These are phyloP conservation scores for Polyploca ridens DNA, from an alignment of 2,888 invertebrate species.

Conservation along the genomic window DNA sequence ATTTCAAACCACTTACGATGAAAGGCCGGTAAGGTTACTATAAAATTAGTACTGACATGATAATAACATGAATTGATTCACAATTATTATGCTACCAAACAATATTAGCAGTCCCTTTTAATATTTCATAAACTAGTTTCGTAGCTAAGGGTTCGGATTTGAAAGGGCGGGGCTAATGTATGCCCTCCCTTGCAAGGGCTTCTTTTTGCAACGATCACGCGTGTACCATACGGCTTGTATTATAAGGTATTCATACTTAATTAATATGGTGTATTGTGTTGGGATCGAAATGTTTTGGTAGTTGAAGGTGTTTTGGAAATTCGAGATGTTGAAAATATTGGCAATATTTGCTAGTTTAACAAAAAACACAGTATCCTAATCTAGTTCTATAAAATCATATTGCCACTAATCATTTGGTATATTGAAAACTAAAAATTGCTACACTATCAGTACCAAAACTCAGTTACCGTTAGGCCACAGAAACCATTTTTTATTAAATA, in stretches of 20 bases:
- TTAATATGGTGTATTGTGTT: constrained; percentile 63
- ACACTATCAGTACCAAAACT: no score
- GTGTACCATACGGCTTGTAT: constrained; percentile 76
- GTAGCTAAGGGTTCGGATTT: constrained; percentile 44
- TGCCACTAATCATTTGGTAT: no score
- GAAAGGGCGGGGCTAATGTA: constrained; percentile 63
- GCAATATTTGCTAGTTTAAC: neutral
- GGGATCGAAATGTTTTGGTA: constrained; percentile 55
- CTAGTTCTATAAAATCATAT: no score
- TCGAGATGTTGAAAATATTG: neutral
- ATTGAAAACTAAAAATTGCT: neutral
- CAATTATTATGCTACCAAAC: constrained; percentile 70
- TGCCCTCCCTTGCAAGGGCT: constrained; percentile 58
- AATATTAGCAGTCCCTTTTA: constrained; percentile 63
- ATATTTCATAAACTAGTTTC: constrained; percentile 76
- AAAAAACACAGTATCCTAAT: no score
- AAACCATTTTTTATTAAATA: constrained; percentile 22
- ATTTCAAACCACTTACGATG: constrained; percentile 63
- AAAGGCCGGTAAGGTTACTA: constrained; percentile 45
- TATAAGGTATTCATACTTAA: constrained; percentile 82
- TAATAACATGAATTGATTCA: constrained; percentile 78
- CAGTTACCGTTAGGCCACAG: constrained; percentile 10
- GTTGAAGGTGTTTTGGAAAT: constrained; percentile 32
- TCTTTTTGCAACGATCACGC: constrained; percentile 63
- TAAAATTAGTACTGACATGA: constrained; percentile 77